Conservation (phyloP, 2,797 vertebrate species). For the Kryptopterus vitreolus region DNA sequence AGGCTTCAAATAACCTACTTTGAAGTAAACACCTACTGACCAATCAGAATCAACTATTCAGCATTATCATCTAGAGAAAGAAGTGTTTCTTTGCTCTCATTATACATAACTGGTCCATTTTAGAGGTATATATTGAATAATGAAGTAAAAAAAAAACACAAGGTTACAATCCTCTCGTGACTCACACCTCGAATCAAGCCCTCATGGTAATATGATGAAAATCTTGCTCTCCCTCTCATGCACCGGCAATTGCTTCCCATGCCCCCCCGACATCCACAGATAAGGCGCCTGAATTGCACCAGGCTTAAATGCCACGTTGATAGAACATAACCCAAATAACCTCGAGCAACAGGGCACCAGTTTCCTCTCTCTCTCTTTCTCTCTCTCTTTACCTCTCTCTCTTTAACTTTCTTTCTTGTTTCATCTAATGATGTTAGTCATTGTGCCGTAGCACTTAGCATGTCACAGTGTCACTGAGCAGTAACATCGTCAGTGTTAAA, state of each 20-base stretch:
- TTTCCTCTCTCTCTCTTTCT: background rate
- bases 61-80: background rate
- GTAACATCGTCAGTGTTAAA: background rate
- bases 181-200: background rate
- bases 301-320: slow-evolving; percentile 14
- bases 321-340: background rate
- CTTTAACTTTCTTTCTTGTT: background rate
- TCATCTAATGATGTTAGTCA: background rate
- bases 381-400: no score
- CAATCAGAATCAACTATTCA: background rate
- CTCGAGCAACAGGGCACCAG: slow-evolving; percentile 18
- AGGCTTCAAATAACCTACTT: no score
- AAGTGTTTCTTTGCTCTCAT: background rate
- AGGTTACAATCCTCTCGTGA: background rate
- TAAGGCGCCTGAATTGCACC: background rate
- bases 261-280: background rate
- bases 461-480: background rate
- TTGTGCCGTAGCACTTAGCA: background rate
- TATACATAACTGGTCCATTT: background rate
- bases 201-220: background rate
- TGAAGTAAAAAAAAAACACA: background rate
- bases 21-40: background rate
- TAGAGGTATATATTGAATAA: background rate
- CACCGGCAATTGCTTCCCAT: no score
- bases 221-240: background rate